phyloP scores from a whole-genome alignment of 2,113 vertebrate species.

The Apeltes quadracus region DNA sequence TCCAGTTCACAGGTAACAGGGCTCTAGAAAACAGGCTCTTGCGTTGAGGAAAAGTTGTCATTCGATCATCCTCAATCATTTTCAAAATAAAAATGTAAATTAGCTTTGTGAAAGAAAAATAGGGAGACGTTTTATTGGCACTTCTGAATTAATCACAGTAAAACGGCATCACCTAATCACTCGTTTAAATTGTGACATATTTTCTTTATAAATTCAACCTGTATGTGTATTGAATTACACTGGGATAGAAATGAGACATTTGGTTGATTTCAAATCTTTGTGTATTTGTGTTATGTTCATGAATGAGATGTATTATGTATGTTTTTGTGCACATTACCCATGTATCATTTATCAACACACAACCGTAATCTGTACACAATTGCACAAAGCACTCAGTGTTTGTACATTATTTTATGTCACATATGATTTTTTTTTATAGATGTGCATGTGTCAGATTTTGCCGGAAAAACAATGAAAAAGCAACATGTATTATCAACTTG shows the following conservation, averaged over 20 bases:
- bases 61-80: constrained; percentile 7
- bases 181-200: constrained; percentile 42
- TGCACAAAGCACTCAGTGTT: constrained; percentile 83
- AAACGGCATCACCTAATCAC: constrained; percentile 30
- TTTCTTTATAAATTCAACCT: constrained; percentile 48
- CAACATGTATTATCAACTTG: constrained; percentile 61
- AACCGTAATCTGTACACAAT: constrained; percentile 83
- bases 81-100: constrained; percentile 28
- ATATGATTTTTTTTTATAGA: constrained; percentile 74
- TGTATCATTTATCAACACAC: constrained; percentile 79
- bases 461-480: constrained; percentile 71
- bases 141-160: constrained; percentile 31
- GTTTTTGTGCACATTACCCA: constrained; percentile 77
- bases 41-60: constrained; percentile 8
- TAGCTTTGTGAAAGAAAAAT: constrained; percentile 20
- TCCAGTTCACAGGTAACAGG: constrained; percentile 1
- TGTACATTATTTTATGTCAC: constrained; percentile 80
- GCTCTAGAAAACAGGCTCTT: not conserved
- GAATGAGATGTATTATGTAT: constrained; percentile 69
- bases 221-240: constrained; percentile 57
- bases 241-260: constrained; percentile 52
- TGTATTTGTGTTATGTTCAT: constrained; percentile 63
- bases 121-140: constrained; percentile 31
- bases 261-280: constrained; percentile 59
- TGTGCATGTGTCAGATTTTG: constrained; percentile 81